Evolutionary conservation across 2,888 invertebrate species (phyloP).

Genomic region (Ferdinandea cuprea): DNA sequence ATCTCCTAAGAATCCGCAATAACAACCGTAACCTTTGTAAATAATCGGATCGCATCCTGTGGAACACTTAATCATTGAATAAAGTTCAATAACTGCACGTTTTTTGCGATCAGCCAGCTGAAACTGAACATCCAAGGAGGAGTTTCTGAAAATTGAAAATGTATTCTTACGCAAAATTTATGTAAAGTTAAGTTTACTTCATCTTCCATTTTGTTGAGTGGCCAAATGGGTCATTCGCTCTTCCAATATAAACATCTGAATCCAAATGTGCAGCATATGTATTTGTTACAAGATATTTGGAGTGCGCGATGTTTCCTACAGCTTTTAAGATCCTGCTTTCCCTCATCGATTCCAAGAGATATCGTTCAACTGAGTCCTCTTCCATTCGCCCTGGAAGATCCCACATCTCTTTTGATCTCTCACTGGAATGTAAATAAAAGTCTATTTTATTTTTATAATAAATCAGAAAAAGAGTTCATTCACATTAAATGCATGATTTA

Average conservation of each 20-base stretch:
- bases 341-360: conserved; percentile 22
- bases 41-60: conserved; percentile 92
- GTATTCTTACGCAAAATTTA: neutral
- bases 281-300: conserved; percentile 70
- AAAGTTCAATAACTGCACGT: conserved; percentile 90
- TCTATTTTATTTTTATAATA: too few relatives aligned
- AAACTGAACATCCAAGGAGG: neutral
- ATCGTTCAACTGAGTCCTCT: conserved; percentile 3
- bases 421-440: neutral
- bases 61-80: conserved; percentile 93
- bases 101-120: conserved; percentile 85
- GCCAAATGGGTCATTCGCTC: conserved; percentile 82
- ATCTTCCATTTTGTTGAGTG: conserved; percentile 81
- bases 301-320: conserved; percentile 66
- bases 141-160: conserved; percentile 58
- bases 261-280: conserved; percentile 62
- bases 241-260: conserved; percentile 79
- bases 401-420: conserved; percentile 31
- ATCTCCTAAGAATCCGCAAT: conserved; percentile 93
- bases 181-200: conserved; percentile 74
- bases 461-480: too few relatives aligned
- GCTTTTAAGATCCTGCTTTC: conserved; percentile 22
- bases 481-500: too few relatives aligned
- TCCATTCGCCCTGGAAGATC: conserved; percentile 66
- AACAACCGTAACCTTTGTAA: conserved; percentile 95